Base-by-base conservation (phyloP, 2,888 invertebrate genomes). In the Emmelina monodactyla region DNA sequence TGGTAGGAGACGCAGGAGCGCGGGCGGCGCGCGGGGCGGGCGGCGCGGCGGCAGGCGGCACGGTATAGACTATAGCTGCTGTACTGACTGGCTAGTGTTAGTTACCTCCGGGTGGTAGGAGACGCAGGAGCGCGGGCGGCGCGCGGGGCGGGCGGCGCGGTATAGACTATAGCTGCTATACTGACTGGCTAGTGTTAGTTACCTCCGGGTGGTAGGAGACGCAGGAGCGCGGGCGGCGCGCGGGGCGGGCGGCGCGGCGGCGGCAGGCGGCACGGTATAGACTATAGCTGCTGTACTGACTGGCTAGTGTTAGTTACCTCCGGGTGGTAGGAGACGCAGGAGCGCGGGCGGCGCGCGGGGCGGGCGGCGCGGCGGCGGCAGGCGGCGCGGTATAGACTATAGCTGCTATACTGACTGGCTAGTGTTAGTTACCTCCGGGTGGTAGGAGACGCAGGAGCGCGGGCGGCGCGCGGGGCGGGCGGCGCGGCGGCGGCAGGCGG, bases 181-280 rank as follows among this genome's bases (percentile, higher is more conserved):
- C n/a, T n/a, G n/a, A n/a, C n/a, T n/a, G n/a, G n/a, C n/a, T n/a
- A n/a, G n/a, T n/a, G n/a, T n/a, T n/a, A n/a, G n/a, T n/a, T 72
- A 87, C 91, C 82, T 93, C 92, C 3, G 92, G 92, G 66, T 94
- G 94, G 68, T 93, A 94, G 47, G 90, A 92, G 63, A 92, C 89
- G 75, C 94, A 94, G 54, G 86, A 83, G 33, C 88, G 88, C 46
- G 91, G 82, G 39, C 91, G 85, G 55, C 88, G 89, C 50, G 89
- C 83, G 45, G 85, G 83, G 62, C 85, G 87, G 54, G 82, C 82
- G 15, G 82, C 69, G 50, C 84, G 83, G 43, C 86, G 83, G 47
- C 85, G 82, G 57, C 78, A 75, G 6, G 60, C 41, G 39, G 62
- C 65, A 48, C 85, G 83, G n/a, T n/a, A n/a, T n/a, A n/a, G n/a